These are phyloP conservation scores for Nemurella pictetii DNA, from an alignment of 2,888 invertebrate genomes.

Conservation along the genomic window DNA sequence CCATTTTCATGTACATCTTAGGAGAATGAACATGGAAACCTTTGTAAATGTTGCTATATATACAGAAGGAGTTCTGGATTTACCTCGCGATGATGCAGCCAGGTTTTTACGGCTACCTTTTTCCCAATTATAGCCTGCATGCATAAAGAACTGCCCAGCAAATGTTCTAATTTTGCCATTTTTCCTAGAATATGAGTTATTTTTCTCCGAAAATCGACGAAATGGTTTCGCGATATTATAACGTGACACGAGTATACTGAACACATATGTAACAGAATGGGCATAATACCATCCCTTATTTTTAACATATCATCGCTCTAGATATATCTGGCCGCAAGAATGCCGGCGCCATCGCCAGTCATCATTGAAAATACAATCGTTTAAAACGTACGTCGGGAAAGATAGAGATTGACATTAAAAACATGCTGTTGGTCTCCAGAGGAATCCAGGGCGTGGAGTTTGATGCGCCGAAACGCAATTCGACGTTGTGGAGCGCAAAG, in stretches of 20 bases:
- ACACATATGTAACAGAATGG: slow-evolving; percentile 6
- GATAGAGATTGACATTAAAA: not conserved
- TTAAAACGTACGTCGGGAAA: not conserved
- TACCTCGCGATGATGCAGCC: not conserved
- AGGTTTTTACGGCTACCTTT: not conserved
- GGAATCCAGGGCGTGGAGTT: not conserved
- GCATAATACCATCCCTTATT: slow-evolving; percentile 13
- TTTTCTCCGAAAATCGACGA: not conserved
- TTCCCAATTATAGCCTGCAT: not conserved
- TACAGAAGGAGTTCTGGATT: not conserved
- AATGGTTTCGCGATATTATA: not conserved
- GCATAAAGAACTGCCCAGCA: not conserved
- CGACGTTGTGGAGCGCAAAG: no score
- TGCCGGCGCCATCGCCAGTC: not conserved
- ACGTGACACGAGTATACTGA: not conserved
- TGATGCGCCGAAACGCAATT: no score
- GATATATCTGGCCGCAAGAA: not conserved
- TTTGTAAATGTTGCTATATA: not conserved
- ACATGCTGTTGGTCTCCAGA: not conserved
- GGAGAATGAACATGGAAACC: not conserved
- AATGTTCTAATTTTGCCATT: not conserved
- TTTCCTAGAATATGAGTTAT: not conserved
- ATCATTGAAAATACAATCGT: not conserved
- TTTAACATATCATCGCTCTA: slow-evolving; percentile 5
- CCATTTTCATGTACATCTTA: slow-evolving; percentile 1